Conservation (phyloP, 2,888 invertebrate genomes). For the Crepidodera aurea region DNA sequence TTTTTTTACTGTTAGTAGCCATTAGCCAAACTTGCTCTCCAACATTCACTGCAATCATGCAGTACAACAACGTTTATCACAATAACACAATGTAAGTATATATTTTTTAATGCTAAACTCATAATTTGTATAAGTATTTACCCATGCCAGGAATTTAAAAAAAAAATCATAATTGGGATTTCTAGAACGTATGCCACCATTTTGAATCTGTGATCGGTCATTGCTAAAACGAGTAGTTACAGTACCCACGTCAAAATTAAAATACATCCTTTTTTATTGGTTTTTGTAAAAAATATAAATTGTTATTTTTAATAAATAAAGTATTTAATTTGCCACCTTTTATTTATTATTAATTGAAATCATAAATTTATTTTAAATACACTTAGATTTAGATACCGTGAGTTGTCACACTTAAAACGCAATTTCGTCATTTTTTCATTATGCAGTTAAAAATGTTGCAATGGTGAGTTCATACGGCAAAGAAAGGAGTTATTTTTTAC, state of each 20-base stretch:
- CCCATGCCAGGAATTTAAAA: neutral
- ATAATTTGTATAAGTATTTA: neutral
- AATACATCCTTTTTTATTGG: neutral
- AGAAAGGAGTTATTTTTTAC: too few species aligned
- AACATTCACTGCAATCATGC: slow-evolving; percentile 59
- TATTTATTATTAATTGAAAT: too few species aligned
- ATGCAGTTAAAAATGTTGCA: too few species aligned
- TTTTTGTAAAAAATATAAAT: too few species aligned
- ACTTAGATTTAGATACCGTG: too few species aligned
- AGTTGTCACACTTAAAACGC: too few species aligned
- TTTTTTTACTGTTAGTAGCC: slow-evolving; percentile 48
- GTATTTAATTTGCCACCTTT: too few species aligned
- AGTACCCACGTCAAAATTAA: slow-evolving; percentile 2
- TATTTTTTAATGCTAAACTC: neutral
- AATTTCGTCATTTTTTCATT: too few species aligned
- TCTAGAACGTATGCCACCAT: slow-evolving; percentile 14
- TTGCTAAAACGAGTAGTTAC: neutral
- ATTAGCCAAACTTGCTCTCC: slow-evolving; percentile 46
- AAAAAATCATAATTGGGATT: neutral
- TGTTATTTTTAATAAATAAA: too few species aligned
- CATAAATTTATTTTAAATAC: too few species aligned
- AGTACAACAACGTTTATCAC: slow-evolving; percentile 63
- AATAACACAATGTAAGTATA: slow-evolving; percentile 78
- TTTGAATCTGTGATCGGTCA: slow-evolving; percentile 12
- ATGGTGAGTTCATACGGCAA: too few species aligned